Evolutionary conservation across 2,797 vertebrate species (phyloP).

Genomic region (Chelidonichthys spinosus): DNA sequence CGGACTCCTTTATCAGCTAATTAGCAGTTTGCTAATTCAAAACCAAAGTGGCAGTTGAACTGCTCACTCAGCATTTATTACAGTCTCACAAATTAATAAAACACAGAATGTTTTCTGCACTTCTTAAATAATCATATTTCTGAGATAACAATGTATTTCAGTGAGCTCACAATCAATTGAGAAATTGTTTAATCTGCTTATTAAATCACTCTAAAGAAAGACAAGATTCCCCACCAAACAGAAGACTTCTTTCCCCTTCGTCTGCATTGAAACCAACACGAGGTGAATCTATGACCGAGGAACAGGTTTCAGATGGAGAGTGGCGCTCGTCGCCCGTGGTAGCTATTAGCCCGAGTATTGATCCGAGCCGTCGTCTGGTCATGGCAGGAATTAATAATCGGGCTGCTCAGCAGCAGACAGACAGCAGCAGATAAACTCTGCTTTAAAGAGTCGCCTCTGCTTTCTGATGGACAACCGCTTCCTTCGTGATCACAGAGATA

Average conservation of each 20-base stretch:
- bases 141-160: background rate
- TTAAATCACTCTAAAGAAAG: background rate
- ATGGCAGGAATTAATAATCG: slow-evolving; percentile 41
- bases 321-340: slow-evolving; percentile 22
- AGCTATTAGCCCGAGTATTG: slow-evolving; percentile 55
- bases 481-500: background rate
- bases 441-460: background rate
- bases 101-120: background rate
- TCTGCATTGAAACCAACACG: slow-evolving; percentile 28
- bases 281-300: slow-evolving; percentile 41
- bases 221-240: background rate
- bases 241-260: background rate
- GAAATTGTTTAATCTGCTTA: background rate
- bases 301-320: slow-evolving; percentile 36
- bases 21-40: slow-evolving; percentile 42
- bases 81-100: slow-evolving; percentile 18
- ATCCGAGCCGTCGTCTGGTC: slow-evolving; percentile 41
- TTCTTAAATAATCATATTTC: background rate
- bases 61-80: slow-evolving; percentile 13
- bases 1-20: slow-evolving; percentile 46
- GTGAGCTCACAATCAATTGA: background rate
- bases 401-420: slow-evolving; percentile 27
- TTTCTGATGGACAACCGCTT: background rate
- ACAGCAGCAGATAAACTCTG: slow-evolving; percentile 1
- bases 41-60: slow-evolving; percentile 25